Conservation (phyloP, 2,888 invertebrate genomes). For the Trilocha varians region DNA sequence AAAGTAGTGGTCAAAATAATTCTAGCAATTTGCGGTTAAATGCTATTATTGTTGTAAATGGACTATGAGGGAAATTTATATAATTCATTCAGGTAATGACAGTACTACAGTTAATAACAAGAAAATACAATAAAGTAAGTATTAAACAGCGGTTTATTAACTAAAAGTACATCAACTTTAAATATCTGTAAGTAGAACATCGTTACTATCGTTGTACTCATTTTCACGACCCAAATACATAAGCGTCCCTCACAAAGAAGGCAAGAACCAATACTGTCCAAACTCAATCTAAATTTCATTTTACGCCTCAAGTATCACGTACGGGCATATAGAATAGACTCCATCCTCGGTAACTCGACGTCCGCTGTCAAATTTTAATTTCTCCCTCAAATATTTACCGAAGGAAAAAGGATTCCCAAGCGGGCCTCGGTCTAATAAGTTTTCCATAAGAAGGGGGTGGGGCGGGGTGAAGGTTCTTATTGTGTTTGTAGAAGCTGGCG, state of each 20-base stretch:
- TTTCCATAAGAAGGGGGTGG: conserved; percentile 59
- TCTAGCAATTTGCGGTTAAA: too few relatives aligned
- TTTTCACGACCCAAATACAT: conserved; percentile 18
- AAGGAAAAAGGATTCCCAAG: conserved; percentile 73
- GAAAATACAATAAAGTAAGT: too few relatives aligned
- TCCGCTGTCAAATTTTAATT: conserved; percentile 74
- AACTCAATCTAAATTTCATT: conserved; percentile 72
- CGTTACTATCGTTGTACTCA: conserved; percentile 1
- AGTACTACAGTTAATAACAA: too few relatives aligned
- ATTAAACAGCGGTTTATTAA: background rate
- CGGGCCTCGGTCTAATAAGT: conserved; percentile 72
- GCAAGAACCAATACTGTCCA: conserved; percentile 45
- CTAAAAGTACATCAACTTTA: background rate
- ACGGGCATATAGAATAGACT: conserved; percentile 60
- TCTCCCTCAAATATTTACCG: conserved; percentile 73
- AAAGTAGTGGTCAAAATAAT: too few relatives aligned
- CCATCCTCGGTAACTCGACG: conserved; percentile 51
- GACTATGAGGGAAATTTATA: too few relatives aligned
- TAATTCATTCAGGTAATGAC: too few relatives aligned
- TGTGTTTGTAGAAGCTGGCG: conserved; percentile 72
- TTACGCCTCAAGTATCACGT: conserved; percentile 69
- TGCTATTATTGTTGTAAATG: too few relatives aligned
- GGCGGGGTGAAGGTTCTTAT: conserved; percentile 62
- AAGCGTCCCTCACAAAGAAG: conserved; percentile 28
- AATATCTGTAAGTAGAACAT: background rate